phyloP scores from a whole-genome alignment of 92 coral and sea anemone genomes.

The Epizoanthus stellaris region DNA sequence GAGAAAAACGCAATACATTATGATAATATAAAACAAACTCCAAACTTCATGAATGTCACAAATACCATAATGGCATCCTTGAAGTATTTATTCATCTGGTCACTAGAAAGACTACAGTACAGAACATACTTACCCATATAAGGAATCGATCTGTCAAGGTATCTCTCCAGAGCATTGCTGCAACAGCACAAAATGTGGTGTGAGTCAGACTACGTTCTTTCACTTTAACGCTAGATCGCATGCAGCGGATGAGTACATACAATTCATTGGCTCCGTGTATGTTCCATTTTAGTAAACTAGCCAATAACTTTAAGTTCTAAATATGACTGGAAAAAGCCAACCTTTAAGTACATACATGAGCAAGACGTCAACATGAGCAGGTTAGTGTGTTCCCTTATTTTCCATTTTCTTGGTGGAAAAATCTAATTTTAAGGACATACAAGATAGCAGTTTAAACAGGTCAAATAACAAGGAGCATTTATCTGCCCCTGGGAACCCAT shows the following conservation, averaged over 20 bases:
- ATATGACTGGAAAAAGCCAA: too few relatives aligned
- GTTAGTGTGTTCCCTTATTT: too few relatives aligned
- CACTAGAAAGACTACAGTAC: neutral
- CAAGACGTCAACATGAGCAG: too few relatives aligned
- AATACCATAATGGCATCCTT: neutral
- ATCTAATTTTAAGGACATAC: too few relatives aligned
- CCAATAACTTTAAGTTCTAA: neutral
- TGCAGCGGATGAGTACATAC: neutral
- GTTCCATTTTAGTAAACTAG: neutral
- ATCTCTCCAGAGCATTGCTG: slow-evolving; percentile 58
- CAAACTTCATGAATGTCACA: too few relatives aligned
- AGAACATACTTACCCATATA: slow-evolving; percentile 56
- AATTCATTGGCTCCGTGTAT: neutral
- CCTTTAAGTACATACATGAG: too few relatives aligned
- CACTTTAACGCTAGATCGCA: neutral
- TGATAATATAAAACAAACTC: too few relatives aligned
- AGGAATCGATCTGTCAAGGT: slow-evolving; percentile 67
- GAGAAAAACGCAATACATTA: too few relatives aligned
- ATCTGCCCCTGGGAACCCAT: too few relatives aligned
- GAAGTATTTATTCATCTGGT: neutral
- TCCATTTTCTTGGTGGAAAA: too few relatives aligned
- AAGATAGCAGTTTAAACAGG: too few relatives aligned
- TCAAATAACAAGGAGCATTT: too few relatives aligned
- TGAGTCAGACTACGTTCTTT: neutral
- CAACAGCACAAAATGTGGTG: neutral